Evolutionary conservation across 2,888 invertebrate species (phyloP).

Genomic region (Tanytarsus gracilentus): DNA sequence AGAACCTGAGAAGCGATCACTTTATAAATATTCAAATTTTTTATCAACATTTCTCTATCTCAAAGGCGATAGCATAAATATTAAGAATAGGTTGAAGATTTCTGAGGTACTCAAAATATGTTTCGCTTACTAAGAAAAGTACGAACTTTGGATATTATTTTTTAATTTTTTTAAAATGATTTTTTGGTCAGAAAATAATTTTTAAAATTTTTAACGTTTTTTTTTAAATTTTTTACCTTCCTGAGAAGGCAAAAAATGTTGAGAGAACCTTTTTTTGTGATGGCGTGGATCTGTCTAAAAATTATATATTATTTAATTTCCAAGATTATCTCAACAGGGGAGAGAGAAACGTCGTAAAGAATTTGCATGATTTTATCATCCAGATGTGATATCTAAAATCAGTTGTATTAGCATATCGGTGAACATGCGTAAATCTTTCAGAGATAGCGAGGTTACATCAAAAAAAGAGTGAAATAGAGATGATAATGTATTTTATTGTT

Average conservation of each 20-base stretch:
- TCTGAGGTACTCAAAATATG: background rate
- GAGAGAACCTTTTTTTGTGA: too few relatives aligned
- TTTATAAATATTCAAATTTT: slow-evolving; percentile 26
- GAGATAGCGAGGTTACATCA: background rate
- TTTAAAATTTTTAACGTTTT: too few relatives aligned
- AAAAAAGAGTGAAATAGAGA: background rate
- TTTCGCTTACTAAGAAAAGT: background rate
- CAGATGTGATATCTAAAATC: too few relatives aligned
- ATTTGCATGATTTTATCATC: too few relatives aligned
- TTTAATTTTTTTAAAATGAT: too few relatives aligned
- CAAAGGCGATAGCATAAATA: slow-evolving; percentile 3
- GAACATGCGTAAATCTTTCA: too few relatives aligned
- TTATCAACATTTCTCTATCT: background rate
- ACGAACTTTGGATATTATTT: too few relatives aligned
- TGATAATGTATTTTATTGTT: background rate
- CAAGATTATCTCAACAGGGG: background rate
- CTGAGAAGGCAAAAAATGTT: too few relatives aligned
- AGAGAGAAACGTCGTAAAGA: too few relatives aligned
- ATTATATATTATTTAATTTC: slow-evolving; percentile 10
- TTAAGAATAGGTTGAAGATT: background rate
- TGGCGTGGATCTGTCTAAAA: background rate
- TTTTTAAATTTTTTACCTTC: too few relatives aligned
- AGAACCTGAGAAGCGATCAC: slow-evolving; percentile 6
- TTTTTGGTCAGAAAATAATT: too few relatives aligned
- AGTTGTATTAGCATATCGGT: too few relatives aligned